These are phyloP conservation scores for Tethea ocularis DNA, from an alignment of 2,888 invertebrate species.

Conservation along the genomic window DNA sequence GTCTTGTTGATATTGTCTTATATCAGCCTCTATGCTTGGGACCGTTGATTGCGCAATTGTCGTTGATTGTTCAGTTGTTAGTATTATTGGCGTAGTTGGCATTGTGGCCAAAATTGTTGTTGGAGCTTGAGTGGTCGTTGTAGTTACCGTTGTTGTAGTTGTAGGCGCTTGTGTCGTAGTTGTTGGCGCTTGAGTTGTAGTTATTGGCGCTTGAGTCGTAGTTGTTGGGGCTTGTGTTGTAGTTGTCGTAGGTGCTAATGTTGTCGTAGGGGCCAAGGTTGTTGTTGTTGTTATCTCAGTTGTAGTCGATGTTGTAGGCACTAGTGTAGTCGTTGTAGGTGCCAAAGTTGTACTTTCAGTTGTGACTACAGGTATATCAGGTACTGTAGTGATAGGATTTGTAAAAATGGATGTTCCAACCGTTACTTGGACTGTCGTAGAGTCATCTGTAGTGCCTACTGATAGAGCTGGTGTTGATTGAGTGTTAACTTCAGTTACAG, in stretches of 20 bases:
- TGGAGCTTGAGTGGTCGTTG: constrained; percentile 29
- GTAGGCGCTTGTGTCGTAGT: constrained; percentile 31
- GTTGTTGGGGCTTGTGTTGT: constrained; percentile 35
- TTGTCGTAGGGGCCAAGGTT: constrained; percentile 46
- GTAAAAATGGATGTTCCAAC: constrained; percentile 34
- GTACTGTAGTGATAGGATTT: constrained; percentile 25
- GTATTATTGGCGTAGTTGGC: constrained; percentile 24
- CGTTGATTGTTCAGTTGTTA: constrained; percentile 36
- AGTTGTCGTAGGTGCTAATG: constrained; percentile 26
- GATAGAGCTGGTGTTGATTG: constrained; percentile 59
- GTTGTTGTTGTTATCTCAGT: constrained; percentile 25
- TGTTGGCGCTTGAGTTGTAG: constrained; percentile 14
- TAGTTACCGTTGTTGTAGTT: constrained; percentile 13
- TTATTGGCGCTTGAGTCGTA: constrained; percentile 28
- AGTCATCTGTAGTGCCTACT: constrained; percentile 41
- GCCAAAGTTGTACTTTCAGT: constrained; percentile 15
- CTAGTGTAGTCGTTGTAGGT: constrained; percentile 20
- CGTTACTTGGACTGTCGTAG: constrained; percentile 39
- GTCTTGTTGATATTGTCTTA: constrained; percentile 62
- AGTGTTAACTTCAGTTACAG: constrained; percentile 65
- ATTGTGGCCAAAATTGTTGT: constrained; percentile 39
- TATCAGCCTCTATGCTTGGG: constrained; percentile 54
- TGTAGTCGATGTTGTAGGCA: constrained; percentile 28
- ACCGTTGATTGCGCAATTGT: constrained; percentile 39
- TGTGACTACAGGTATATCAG: constrained; percentile 23